phyloP scores from a whole-genome alignment of 2,113 vertebrate species.

The Oplegnathus fasciatus region DNA sequence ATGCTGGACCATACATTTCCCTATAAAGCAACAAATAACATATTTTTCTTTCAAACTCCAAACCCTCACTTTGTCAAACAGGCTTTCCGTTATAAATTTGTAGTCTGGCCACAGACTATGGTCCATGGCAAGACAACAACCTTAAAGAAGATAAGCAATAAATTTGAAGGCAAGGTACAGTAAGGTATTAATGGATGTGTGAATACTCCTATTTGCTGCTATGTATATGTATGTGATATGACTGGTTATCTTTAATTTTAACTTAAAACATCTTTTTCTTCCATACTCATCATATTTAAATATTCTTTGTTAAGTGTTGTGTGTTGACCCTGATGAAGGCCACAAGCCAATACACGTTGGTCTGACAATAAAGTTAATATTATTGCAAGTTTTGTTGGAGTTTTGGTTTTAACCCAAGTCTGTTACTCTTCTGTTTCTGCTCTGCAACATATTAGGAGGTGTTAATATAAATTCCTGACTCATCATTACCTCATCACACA shows the following conservation, averaged over 20 bases:
- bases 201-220: neutral
- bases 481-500: conserved; percentile 65
- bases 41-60: too few species aligned
- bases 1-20: neutral
- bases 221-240: neutral
- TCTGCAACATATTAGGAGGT: conserved; percentile 22
- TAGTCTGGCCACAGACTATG: too few species aligned
- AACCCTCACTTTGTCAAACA: too few species aligned
- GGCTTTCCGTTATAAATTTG: too few species aligned
- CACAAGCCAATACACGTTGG: neutral
- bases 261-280: neutral
- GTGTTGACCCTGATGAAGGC: neutral
- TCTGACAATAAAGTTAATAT: neutral
- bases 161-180: neutral
- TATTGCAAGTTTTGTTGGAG: neutral
- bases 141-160: neutral
- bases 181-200: neutral
- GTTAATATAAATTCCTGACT: conserved; percentile 62
- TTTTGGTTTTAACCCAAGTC: neutral
- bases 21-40: neutral
- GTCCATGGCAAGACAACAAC: neutral
- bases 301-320: neutral
- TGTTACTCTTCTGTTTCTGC: neutral
- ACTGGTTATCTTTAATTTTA: neutral
- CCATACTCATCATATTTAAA: neutral